phyloP scores from a whole-genome alignment of 2,113 vertebrate genomes.

The Cavia porcellus region DNA sequence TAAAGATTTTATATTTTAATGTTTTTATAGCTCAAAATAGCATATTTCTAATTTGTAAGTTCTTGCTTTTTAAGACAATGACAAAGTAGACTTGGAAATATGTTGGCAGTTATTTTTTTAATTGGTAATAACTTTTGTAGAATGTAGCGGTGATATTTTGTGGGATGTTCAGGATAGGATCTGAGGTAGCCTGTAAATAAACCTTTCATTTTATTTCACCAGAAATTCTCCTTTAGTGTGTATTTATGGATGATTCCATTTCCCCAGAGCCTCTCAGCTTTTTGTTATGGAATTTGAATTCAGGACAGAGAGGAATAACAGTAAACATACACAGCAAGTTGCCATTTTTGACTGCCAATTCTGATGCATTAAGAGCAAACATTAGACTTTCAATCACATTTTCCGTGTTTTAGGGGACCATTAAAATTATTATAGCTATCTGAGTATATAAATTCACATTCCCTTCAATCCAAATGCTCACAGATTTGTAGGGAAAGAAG shows the following conservation, averaged over 20 bases:
- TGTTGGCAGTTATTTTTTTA: constrained; percentile 6
- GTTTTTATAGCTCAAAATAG: neutral
- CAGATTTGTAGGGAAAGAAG: neutral
- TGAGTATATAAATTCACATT: neutral
- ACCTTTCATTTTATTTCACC: neutral
- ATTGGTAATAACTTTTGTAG: neutral
- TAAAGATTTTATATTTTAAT: neutral
- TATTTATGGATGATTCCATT: neutral
- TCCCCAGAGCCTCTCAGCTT: neutral
- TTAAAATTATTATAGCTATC: neutral
- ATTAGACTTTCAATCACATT: neutral
- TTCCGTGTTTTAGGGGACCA: neutral
- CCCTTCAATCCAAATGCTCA: neutral
- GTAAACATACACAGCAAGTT: neutral
- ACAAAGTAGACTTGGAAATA: neutral
- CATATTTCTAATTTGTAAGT: neutral
- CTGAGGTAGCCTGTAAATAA: neutral
- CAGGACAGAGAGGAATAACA: neutral
- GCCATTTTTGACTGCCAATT: neutral
- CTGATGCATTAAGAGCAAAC: neutral
- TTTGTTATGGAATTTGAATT: neutral
- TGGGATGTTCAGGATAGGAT: neutral
- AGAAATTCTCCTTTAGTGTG: neutral
- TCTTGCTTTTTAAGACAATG: neutral
- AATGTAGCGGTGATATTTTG: neutral